Conservation (phyloP, 2,797 vertebrate species). For the Falco concolor region DNA sequence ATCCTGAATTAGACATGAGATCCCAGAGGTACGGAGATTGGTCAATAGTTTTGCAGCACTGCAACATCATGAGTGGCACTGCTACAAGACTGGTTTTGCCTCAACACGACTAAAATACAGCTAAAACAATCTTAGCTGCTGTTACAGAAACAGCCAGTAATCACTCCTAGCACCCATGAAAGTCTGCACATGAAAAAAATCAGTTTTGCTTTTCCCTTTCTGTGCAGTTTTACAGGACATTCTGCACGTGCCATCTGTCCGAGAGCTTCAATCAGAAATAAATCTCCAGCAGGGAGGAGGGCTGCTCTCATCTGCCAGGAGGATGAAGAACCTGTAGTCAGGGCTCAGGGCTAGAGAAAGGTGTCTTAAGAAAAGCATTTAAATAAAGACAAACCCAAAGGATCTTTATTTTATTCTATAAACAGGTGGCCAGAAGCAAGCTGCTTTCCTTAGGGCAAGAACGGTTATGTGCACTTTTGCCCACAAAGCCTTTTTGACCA, state of each 20-base stretch:
- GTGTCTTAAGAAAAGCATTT: neutral
- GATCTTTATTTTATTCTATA: neutral
- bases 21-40: neutral
- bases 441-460: neutral
- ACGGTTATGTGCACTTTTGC: neutral
- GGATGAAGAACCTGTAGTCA: neutral
- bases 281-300: neutral
- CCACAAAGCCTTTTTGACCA: neutral
- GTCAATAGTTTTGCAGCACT: neutral
- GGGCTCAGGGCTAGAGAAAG: neutral
- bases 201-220: neutral
- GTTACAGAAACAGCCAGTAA: neutral
- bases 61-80: neutral
- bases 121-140: neutral
- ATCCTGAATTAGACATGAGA: neutral
- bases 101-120: rapidly evolving
- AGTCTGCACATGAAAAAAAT: neutral
- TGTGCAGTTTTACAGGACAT: neutral
- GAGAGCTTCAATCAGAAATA: neutral
- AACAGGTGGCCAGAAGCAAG: neutral
- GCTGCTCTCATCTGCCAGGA: neutral
- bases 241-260: neutral
- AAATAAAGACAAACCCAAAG: neutral
- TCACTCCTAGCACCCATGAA: neutral
- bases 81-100: neutral